These are phyloP conservation scores for Corynorhinus townsendii DNA, from an alignment of 2,113 vertebrate genomes.

Conservation along the genomic window DNA sequence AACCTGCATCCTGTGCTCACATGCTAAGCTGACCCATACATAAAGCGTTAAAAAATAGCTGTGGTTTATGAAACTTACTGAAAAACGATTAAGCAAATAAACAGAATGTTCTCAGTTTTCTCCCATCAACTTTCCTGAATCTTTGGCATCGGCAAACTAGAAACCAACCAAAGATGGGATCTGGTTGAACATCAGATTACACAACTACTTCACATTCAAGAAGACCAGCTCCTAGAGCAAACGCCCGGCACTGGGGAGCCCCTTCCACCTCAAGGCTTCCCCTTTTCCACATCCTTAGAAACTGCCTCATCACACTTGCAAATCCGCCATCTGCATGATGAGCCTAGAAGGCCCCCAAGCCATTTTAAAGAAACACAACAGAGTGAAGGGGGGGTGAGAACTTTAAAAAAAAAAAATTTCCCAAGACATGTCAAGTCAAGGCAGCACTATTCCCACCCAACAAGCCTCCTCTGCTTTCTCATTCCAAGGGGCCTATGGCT, in stretches of 20 bases:
- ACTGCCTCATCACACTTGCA: neutral
- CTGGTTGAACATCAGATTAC: neutral
- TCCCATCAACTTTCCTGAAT: neutral
- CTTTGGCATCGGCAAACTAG: constrained; percentile 18
- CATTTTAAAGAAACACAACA: neutral
- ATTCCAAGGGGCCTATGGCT: neutral
- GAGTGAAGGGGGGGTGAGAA: neutral
- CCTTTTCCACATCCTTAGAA: neutral
- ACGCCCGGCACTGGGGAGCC: accelerated
- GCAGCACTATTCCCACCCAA: neutral
- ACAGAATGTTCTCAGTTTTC: constrained; percentile 17
- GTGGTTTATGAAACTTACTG: neutral
- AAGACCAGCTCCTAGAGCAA: neutral
- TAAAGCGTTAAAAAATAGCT: neutral
- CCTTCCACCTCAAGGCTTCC: neutral
- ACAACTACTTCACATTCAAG: neutral
- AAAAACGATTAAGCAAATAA: neutral
- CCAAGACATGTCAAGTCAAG: neutral
- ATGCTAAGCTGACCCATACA: neutral
- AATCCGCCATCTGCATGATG: neutral
- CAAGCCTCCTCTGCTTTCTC: neutral
- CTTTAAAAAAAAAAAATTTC: neutral
- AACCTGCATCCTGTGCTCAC: neutral
- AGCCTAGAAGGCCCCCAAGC: neutral
- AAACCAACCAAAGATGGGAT: neutral